phyloP scores from a whole-genome alignment of 2,797 vertebrate species.

The Acanthiza pusilla region DNA sequence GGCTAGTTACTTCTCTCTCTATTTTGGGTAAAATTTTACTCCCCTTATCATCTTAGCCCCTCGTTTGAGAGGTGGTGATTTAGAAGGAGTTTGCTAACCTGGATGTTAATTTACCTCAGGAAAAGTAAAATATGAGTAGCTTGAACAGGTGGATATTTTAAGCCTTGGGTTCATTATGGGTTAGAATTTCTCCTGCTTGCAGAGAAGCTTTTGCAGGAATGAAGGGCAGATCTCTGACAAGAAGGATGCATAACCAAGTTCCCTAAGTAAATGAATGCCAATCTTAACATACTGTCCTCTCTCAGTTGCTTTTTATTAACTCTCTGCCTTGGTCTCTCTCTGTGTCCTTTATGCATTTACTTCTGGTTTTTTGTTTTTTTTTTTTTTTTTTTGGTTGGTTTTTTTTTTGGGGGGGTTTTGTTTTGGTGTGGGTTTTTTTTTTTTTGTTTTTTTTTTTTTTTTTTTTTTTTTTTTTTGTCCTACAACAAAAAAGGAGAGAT shows the following conservation, averaged over 20 bases:
- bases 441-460: too few species aligned
- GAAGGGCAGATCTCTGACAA: not conserved
- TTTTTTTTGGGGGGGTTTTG: too few species aligned
- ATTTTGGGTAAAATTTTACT: not conserved
- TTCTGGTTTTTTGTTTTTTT: too few species aligned
- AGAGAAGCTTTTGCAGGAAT: not conserved
- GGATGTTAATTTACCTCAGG: not conserved
- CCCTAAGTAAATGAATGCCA: not conserved
- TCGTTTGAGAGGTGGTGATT: not conserved
- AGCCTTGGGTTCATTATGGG: not conserved
- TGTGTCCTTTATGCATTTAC: not conserved
- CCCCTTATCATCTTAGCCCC: not conserved
- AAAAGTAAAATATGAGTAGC: not conserved
- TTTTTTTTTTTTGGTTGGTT: too few species aligned
- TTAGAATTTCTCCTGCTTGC: not conserved
- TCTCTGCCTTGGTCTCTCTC: not conserved
- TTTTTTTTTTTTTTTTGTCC: fast-evolving
- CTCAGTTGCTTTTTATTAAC: not conserved
- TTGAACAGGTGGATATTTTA: not conserved
- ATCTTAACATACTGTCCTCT: not conserved
- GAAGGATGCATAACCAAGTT: not conserved
- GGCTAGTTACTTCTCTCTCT: not conserved
- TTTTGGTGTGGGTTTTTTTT: too few species aligned
- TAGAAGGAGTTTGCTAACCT: not conserved
- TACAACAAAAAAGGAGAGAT: not conserved